Evolutionary conservation across 1,140 invertebrate species (phyloP).

Genomic region (Drosophila mauritiana): DNA sequence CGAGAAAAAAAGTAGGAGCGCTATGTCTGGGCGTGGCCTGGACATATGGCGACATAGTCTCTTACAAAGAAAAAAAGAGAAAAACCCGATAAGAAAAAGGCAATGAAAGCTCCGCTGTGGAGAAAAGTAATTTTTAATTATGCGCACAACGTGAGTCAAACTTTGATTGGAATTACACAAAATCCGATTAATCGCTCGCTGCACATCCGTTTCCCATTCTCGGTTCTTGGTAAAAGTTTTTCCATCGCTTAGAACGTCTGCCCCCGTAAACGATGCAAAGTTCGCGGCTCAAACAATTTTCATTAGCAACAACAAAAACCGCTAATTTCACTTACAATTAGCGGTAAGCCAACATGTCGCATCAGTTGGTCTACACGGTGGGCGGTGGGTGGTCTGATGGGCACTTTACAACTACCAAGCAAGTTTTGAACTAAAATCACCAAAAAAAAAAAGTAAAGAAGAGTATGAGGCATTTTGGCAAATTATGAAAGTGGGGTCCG

Average conservation of each 20-base stretch:
- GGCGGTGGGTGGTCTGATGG: not conserved
- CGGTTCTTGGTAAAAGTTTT: constrained; percentile 16
- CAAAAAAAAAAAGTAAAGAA: constrained; percentile 11
- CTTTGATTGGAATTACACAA: constrained; percentile 56
- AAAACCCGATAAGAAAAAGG: not conserved
- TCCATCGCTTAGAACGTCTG: constrained; percentile 1
- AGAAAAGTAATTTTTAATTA: constrained; percentile 79
- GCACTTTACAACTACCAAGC: constrained; percentile 8
- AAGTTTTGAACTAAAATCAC: constrained; percentile 58
- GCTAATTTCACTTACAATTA: constrained; percentile 83
- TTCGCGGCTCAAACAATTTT: constrained; percentile 68
- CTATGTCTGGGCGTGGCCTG: constrained; percentile 22
- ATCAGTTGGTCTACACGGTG: constrained; percentile 23
- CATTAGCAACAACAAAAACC: constrained; percentile 75
- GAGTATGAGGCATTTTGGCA: constrained; percentile 3
- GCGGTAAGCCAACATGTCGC: constrained; percentile 71
- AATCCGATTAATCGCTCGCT: constrained; percentile 69
- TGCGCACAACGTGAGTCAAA: constrained; percentile 72
- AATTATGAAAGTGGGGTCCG: not conserved
- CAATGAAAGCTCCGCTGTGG: constrained; percentile 7
- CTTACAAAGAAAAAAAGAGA: not conserved
- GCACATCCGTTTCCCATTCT: constrained; percentile 27
- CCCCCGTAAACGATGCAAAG: constrained; percentile 60
- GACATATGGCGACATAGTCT: constrained; percentile 44
- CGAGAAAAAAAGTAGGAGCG: constrained; percentile 3